Evolutionary conservation across 2,113 vertebrate species (phyloP), one percentile per base, ranked within the genome.

Genomic region (Blennius ocellaris): DNA sequence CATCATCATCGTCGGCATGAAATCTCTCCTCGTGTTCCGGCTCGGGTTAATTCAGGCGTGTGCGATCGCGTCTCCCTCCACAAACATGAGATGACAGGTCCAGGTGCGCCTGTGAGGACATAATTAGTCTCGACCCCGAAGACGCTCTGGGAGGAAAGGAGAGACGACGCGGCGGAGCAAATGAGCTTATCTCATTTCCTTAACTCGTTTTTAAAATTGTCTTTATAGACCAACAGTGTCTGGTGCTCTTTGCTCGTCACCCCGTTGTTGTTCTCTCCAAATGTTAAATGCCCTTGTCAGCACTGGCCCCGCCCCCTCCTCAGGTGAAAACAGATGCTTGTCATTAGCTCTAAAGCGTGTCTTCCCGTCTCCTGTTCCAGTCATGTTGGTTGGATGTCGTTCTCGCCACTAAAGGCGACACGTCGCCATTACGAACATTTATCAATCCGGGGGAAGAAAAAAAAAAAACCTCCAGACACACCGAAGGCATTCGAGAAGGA

Each of bases 81-180:
- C 50, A 55, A 58, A 83, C 60, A 81, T 73, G 80, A 82, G 40
- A 11, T 43, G 48, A 69, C 69, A 76, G 81, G 51, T 71, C 63
- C 68, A 86, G 77, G 15, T 84, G 83, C 76, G 77, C 60, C 66
- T 49, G 39, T 58, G 82, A 66, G 21, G 40, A 77, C 68, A 73
- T 90, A 76, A 91, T 91, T 85, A 81, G 48, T 48, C 10, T 9
- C 4, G 38, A 54, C 52, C 71, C 73, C 7, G 6, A 37, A 41
- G 44, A 67, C 45, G 53, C 17, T 73, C 65, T 43, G 14, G 38
- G 38, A 59, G 53, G 15, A 60, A 36, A 75, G 7, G 16, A 4
- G n/a, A 44, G 38, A 58, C 14, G 63, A 66, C 50, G 47, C 80
- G 55, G 14, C 3, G 10, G 44, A 40, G 44, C 14, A 80, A 68